Base-by-base conservation (phyloP, 2,888 invertebrate genomes). In the Melieria crassipennis region DNA sequence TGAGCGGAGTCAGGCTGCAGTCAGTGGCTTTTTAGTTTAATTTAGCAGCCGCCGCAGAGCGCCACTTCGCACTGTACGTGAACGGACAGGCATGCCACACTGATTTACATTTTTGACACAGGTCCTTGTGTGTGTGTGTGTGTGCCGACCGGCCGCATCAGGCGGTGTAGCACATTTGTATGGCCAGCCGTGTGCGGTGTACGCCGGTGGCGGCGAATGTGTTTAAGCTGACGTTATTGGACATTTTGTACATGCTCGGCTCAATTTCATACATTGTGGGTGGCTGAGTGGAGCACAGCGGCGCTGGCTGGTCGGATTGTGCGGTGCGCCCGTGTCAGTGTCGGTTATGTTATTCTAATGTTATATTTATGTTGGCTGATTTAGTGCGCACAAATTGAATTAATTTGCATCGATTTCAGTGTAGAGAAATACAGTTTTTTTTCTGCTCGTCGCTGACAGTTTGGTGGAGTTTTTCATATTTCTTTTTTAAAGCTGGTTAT, bases 371-470 rank as follows among this genome's bases (percentile, higher is more conserved):
- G 57, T 62, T 61, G 60, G 64, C 43, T 52, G 16, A 69, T 16
- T 57, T 57, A 16, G 9, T 57, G 30, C 30, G 74, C 75, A 77
- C 30, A 75, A 77, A 77, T 74, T 73, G 74, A 77, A 75, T 77
- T 75, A 74, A 75, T 77, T 74, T 73, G 47, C 69, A 70, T 65
- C 71, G 30, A 30, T 30, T 30, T 30, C 30, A 30, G 30, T 30
- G 2, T 30, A 30, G 30, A 30, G 30, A 30, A 30, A 2, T 30
- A 30, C 30, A 30, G 3, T 30, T 1, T 30, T 30, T 30, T 30
- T 30, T 30, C 3, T 30, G 16, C 30, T 30, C 30, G 3, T 30
- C 3, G 30, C 30, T 30, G 30, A 30, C 30, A 30, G 30, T 30
- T 30, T 30, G 30, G 30, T 30, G 30, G 30, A 30, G 30, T 30